Percentiles rank a stretch among this genome's conserved stretches.
phyloP scores from a whole-genome alignment of 1,140 invertebrate species.

The Metopolophium dirhodum region DNA sequence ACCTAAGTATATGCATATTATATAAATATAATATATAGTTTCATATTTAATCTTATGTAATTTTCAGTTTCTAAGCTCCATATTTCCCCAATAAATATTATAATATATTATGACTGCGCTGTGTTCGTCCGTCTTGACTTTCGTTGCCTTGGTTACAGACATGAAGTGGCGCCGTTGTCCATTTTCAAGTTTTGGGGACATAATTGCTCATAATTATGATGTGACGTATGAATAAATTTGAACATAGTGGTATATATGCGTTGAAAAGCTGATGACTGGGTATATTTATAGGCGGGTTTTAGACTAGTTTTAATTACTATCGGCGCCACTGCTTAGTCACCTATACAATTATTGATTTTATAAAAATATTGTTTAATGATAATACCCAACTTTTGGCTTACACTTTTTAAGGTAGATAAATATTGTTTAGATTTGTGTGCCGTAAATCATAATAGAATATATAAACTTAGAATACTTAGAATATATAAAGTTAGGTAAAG shows the following conservation, averaged over 20 bases:
- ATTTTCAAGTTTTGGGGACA: slow-evolving; percentile 1
- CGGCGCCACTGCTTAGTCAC: neutral
- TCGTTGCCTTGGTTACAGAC: slow-evolving; percentile 1
- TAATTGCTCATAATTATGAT: slow-evolving; percentile 13
- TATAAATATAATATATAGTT: neutral
- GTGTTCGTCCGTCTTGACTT: neutral
- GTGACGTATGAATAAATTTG: neutral
- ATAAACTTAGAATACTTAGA: too few species aligned
- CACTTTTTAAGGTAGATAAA: neutral
- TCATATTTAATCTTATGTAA: neutral
- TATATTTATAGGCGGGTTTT: neutral
- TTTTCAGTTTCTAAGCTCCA: neutral
- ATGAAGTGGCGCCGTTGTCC: neutral
- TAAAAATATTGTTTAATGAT: neutral
- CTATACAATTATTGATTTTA: neutral
- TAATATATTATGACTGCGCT: neutral
- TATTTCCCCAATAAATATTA: neutral
- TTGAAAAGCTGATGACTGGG: slow-evolving; percentile 3
- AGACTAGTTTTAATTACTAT: slow-evolving; percentile 10
- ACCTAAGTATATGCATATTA: neutral
- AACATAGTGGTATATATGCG: neutral
- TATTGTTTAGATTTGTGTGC: neutral
- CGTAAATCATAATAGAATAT: neutral
- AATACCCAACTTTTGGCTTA: neutral
- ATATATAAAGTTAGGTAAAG: neutral